phyloP scores from a whole-genome alignment of 2,888 invertebrate species.

The Tortrix viridana region DNA sequence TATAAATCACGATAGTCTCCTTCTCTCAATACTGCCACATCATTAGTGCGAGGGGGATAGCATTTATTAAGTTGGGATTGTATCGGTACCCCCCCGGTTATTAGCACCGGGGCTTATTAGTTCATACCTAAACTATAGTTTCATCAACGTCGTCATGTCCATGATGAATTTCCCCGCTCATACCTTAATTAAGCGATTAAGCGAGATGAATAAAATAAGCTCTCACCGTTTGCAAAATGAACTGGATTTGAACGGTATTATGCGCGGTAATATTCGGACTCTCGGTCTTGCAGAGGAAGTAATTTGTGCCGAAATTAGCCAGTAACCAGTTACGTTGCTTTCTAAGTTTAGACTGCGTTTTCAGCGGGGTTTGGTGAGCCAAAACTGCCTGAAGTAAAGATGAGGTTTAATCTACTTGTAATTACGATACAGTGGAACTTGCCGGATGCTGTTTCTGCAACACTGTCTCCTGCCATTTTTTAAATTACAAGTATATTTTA shows the following conservation, averaged over 20 bases:
- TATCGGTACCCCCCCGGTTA: background rate
- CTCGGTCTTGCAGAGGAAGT: background rate
- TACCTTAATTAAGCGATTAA: constrained; percentile 37
- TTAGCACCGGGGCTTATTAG: constrained; percentile 33
- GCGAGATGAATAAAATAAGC: constrained; percentile 33
- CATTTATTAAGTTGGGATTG: no score
- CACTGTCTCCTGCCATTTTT: no score
- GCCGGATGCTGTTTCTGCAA: no score
- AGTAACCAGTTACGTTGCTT: constrained; percentile 1
- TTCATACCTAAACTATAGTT: constrained; percentile 25
- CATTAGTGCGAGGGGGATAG: no score
- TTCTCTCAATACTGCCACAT: no score
- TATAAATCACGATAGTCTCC: no score
- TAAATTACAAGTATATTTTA: no score
- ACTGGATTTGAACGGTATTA: constrained; percentile 12
- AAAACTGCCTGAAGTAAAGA: no score
- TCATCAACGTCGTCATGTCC: constrained; percentile 37
- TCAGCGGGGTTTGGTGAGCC: background rate
- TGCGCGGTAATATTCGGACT: constrained; percentile 5
- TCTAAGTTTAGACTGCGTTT: background rate
- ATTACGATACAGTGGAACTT: no score
- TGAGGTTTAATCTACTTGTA: no score
- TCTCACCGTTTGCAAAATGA: constrained; percentile 22
- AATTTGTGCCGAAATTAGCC: constrained; percentile 13
- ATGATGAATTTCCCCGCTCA: constrained; percentile 16